Evolutionary conservation across 2,113 vertebrate species (phyloP).

Genomic region (Lonchura striata): DNA sequence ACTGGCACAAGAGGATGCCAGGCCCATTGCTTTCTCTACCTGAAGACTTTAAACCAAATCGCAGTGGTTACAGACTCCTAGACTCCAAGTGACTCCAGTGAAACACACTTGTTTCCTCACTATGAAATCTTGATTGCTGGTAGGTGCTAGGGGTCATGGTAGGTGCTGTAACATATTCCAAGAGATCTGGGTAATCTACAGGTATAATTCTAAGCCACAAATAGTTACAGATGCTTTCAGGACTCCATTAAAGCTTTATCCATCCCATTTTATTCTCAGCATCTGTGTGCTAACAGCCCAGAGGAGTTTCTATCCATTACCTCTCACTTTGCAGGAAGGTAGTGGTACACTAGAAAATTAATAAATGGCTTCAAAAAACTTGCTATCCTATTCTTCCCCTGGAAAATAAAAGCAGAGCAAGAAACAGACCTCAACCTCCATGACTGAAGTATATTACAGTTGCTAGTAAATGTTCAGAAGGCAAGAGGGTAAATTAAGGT

Average conservation of each 20-base stretch:
- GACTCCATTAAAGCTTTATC: conserved; percentile 20
- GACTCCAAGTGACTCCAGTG: not conserved
- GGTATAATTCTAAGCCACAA: not conserved
- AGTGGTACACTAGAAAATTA: conserved; percentile 11
- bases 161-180: not conserved
- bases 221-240: conserved; percentile 2
- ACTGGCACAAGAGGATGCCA: not conserved
- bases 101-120: not conserved
- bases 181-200: not conserved
- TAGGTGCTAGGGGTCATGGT: not conserved
- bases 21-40: not conserved
- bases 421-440: not conserved
- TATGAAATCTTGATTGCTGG: not conserved
- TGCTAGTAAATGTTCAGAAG: not conserved
- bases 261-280: conserved; percentile 12
- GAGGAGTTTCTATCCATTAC: conserved; percentile 4
- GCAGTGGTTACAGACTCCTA: not conserved
- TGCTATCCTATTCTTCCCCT: not conserved
- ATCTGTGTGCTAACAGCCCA: not conserved
- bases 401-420: conserved; percentile 18
- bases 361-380: not conserved
- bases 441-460: not conserved
- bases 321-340: conserved; percentile 1
- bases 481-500: not conserved
- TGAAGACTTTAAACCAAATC: not conserved